Conservation (phyloP, 2,888 invertebrate species). For the Cantharis rustica region DNA sequence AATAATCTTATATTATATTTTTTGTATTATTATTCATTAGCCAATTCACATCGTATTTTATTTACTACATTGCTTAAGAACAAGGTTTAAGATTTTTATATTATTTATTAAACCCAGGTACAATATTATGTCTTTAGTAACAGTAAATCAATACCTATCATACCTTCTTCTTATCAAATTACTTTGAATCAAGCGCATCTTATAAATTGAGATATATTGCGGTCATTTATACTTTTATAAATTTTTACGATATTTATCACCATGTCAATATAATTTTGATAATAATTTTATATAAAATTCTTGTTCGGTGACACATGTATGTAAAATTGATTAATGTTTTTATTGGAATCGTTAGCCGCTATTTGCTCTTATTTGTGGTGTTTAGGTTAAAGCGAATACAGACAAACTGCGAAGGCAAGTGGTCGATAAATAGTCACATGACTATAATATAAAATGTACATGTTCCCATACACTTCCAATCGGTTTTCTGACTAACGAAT, state of each 20-base stretch:
- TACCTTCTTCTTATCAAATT: neutral
- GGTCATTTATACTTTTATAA: neutral
- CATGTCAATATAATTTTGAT: neutral
- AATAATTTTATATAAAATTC: neutral
- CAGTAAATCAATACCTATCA: neutral
- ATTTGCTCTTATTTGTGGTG: constrained; percentile 2
- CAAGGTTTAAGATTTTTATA: neutral
- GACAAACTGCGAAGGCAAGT: constrained; percentile 2
- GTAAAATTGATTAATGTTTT: neutral
- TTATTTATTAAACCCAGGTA: neutral
- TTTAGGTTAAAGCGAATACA: neutral
- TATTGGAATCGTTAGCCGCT: neutral
- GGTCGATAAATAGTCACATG: constrained; percentile 7
- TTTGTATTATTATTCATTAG: too few species aligned
- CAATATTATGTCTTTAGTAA: neutral
- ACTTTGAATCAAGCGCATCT: neutral
- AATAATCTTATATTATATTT: too few species aligned
- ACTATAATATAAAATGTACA: neutral
- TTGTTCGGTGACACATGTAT: neutral
- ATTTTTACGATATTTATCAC: neutral
- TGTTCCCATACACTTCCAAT: neutral
- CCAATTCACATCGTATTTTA: neutral
- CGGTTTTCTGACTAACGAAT: neutral
- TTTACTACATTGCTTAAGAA: neutral
- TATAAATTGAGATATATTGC: neutral